Percentiles rank a stretch among this genome's conserved stretches.
Conservation (phyloP, 2,797 vertebrate genomes). For the Otolemur crassicaudatus region DNA sequence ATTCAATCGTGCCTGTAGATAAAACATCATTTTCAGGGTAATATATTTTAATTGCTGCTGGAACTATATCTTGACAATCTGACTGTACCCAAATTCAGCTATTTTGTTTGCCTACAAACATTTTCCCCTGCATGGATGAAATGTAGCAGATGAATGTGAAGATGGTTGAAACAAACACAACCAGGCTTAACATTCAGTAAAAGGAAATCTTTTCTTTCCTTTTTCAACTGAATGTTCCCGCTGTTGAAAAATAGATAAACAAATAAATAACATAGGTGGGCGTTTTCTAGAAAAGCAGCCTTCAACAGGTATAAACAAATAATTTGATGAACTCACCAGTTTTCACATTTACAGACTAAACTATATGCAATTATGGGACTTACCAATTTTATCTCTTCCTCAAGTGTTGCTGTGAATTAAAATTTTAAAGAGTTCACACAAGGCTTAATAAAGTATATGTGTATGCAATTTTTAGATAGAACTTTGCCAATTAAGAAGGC, state of each 20-base stretch:
- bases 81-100: slow-evolving; percentile 1
- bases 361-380: not conserved
- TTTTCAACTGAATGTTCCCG: not conserved
- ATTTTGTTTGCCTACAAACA: slow-evolving; percentile 19
- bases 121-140: not conserved
- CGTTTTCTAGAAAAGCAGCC: not conserved
- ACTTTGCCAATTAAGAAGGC: not conserved
- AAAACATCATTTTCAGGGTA: slow-evolving; percentile 50
- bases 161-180: not conserved
- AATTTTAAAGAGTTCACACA: not conserved
- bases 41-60: slow-evolving; percentile 60
- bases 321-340: not conserved
- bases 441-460: not conserved
- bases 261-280: not conserved
- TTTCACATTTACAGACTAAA: slow-evolving; percentile 21
- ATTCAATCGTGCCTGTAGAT: not conserved
- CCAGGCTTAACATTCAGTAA: not conserved
- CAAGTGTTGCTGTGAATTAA: not conserved
- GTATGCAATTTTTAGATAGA: not conserved
- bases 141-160: not conserved
- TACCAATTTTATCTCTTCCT: not conserved
- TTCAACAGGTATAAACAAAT: not conserved
- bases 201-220: not conserved
- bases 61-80: slow-evolving; percentile 23
- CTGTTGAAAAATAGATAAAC: slow-evolving; percentile 5